phyloP scores from a whole-genome alignment of 2,113 vertebrate species.

The Sclerurus mexicanus region DNA sequence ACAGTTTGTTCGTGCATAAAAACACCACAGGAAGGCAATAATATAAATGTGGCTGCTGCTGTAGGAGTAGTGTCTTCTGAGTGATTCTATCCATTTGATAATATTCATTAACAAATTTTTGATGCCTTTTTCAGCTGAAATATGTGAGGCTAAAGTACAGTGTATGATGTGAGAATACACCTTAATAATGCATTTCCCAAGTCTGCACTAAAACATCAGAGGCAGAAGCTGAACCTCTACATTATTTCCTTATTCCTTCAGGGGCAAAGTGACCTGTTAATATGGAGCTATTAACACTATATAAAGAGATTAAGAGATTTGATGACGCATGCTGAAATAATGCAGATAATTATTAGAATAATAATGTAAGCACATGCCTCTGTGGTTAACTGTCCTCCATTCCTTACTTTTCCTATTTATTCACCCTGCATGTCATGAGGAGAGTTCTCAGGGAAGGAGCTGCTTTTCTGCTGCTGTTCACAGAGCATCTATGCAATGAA shows the following conservation, averaged over 20 bases:
- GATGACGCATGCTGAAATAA: neutral
- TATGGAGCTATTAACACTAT: neutral
- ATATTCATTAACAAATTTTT: neutral
- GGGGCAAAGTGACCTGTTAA: neutral
- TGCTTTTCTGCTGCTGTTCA: neutral
- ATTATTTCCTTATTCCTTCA: neutral
- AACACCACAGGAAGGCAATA: neutral
- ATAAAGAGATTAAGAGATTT: neutral
- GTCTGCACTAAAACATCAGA: neutral
- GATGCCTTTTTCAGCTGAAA: neutral
- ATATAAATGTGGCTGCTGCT: neutral
- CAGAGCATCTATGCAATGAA: neutral
- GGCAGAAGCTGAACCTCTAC: neutral
- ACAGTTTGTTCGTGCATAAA: neutral
- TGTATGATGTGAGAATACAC: neutral
- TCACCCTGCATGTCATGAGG: neutral
- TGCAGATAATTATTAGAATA: neutral
- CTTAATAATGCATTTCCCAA: neutral
- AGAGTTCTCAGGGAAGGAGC: neutral
- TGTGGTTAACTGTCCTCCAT: neutral
- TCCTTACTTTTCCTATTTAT: neutral
- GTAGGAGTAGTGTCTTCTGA: neutral
- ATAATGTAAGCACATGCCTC: neutral
- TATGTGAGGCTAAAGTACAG: neutral
- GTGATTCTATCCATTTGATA: neutral